Conservation (phyloP, 2,113 vertebrate genomes). For the Odobenus rosmarus region DNA sequence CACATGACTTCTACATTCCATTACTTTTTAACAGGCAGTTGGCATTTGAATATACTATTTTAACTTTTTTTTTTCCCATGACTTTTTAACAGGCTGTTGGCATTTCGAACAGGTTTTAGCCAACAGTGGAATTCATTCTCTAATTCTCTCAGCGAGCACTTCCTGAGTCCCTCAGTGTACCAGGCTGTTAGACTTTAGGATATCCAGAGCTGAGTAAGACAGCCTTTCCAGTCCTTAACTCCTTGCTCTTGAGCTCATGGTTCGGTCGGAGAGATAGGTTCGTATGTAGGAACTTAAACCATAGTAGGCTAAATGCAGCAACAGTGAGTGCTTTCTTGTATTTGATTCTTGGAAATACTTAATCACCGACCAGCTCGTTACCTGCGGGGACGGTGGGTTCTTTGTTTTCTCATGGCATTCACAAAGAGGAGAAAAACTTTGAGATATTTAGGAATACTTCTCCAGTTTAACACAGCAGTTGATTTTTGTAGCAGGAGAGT, state of each 20-base stretch:
- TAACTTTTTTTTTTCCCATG: background rate
- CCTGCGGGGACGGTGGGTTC: background rate
- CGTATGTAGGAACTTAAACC: slow-evolving; percentile 40
- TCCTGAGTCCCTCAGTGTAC: background rate
- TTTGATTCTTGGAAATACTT: slow-evolving; percentile 26
- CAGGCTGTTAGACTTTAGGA: slow-evolving; percentile 31
- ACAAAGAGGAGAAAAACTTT: background rate
- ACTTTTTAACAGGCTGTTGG: slow-evolving; percentile 70
- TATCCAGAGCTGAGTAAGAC: slow-evolving; percentile 39
- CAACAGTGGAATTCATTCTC: slow-evolving; percentile 44
- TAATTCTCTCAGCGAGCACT: slow-evolving; percentile 33
- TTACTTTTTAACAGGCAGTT: slow-evolving; percentile 57
- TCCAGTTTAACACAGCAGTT: background rate
- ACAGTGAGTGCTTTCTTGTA: background rate
- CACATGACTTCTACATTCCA: background rate
- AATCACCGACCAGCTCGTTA: background rate
- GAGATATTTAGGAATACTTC: background rate
- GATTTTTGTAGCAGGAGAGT: slow-evolving; percentile 16
- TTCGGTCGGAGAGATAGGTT: background rate
- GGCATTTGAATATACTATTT: slow-evolving; percentile 44
- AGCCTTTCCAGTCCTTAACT: slow-evolving; percentile 14
- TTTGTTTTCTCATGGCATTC: background rate
- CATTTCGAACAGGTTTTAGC: slow-evolving; percentile 63
- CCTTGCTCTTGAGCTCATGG: background rate
- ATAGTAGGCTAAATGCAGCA: background rate